Evolutionary conservation across 2,797 vertebrate genomes (phyloP).

Genomic region (Neosilurus hyrtlii): DNA sequence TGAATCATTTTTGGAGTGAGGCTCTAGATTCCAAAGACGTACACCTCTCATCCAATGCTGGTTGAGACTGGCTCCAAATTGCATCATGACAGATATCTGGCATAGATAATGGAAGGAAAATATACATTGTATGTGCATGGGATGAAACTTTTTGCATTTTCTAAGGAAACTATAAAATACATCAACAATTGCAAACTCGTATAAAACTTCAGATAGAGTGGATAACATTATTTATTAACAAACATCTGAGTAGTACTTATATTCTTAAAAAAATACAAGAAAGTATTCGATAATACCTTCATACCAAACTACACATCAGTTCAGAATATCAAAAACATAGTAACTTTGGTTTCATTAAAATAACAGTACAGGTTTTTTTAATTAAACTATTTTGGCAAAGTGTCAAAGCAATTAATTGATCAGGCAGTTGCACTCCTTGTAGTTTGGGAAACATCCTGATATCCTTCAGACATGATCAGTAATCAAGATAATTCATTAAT

Average conservation of each 20-base stretch:
- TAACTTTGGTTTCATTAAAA: background rate
- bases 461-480: background rate
- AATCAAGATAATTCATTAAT: background rate
- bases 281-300: background rate
- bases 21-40: no score
- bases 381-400: constrained; percentile 7
- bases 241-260: background rate
- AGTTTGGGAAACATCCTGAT: background rate
- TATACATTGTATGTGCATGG: background rate
- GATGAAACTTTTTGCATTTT: background rate
- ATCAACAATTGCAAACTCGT: background rate
- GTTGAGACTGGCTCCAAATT: no score
- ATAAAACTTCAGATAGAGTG: background rate
- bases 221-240: background rate
- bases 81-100: no score
- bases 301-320: background rate
- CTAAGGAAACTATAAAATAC: background rate
- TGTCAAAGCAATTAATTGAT: background rate
- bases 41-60: no score
- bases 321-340: background rate
- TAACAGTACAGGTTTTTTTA: background rate
- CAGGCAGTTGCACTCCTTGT: background rate
- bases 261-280: background rate
- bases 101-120: no score
- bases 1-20: no score